Conservation (phyloP, 2,113 vertebrate species). For the Pygoscelis antarcticus region DNA sequence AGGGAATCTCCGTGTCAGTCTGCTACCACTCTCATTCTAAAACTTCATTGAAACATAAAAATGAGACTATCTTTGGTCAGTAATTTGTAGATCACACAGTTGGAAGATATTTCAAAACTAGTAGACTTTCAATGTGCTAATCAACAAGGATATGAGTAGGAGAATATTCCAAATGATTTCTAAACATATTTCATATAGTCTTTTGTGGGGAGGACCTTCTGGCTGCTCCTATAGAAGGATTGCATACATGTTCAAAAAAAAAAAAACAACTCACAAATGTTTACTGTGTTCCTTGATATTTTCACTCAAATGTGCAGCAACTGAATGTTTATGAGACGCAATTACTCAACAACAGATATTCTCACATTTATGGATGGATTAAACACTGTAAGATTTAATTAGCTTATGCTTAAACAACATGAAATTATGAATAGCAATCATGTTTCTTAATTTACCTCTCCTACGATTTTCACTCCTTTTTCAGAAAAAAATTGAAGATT, state of each 20-base stretch:
- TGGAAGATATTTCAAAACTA: not conserved
- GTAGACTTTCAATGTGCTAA: not conserved
- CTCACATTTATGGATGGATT: not conserved
- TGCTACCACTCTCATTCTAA: not conserved
- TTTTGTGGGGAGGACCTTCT: not conserved
- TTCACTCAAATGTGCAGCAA: not conserved
- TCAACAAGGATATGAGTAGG: not conserved
- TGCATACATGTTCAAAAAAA: not conserved
- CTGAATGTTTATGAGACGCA: not conserved
- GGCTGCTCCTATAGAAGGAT: not conserved
- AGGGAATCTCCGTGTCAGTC: not conserved
- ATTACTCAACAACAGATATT: conserved; percentile 5
- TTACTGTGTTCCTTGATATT: conserved; percentile 1
- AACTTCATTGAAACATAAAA: not conserved
- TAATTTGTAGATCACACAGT: not conserved
- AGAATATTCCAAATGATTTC: not conserved
- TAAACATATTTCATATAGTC: not conserved
- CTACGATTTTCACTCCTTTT: not conserved
- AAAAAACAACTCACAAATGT: not conserved
- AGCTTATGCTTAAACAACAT: not conserved
- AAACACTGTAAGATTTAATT: conserved; percentile 1
- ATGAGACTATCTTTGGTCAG: not conserved
- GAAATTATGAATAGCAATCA: conserved; percentile 18
- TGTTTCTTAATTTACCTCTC: not conserved
- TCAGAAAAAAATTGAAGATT: not conserved